These are phyloP conservation scores for Geothlypis trichas DNA, from an alignment of 2,113 vertebrate species.

Conservation along the genomic window DNA sequence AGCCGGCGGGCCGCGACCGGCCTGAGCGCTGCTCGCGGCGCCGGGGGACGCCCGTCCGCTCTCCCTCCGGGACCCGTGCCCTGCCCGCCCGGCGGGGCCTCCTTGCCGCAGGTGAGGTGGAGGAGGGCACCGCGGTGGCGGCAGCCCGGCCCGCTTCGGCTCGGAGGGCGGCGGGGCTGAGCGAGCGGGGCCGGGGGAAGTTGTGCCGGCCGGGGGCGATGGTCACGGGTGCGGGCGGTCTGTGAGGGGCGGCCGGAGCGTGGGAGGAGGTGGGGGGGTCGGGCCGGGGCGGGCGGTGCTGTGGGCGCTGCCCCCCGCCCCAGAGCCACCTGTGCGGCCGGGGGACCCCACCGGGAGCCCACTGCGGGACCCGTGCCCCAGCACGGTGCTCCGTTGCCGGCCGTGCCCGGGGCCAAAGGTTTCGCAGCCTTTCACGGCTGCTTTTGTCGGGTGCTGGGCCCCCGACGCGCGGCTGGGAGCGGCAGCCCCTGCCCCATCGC, in stretches of 20 bases:
- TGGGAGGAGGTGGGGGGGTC: not conserved
- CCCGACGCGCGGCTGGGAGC: not conserved
- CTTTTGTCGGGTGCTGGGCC: not conserved
- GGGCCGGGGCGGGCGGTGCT: not conserved
- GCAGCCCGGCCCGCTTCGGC: too few species aligned
- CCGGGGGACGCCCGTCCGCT: too few species aligned
- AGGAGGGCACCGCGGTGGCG: not conserved
- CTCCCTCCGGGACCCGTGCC: too few species aligned
- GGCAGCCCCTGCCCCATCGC: not conserved
- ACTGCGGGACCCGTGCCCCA: not conserved
- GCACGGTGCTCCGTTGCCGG: not conserved
- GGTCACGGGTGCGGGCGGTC: not conserved
- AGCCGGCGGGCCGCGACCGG: not conserved
- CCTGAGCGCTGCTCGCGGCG: too few species aligned
- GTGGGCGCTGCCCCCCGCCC: not conserved
- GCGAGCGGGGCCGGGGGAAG: not conserved
- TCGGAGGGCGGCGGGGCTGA: not conserved
- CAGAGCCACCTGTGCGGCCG: conserved; percentile 5
- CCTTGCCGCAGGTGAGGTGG: not conserved
- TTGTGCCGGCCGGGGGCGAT: not conserved
- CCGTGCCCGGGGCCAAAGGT: not conserved
- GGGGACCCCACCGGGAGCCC: not conserved
- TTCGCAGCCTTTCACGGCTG: not conserved
- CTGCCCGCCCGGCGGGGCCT: too few species aligned
- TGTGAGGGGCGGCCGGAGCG: not conserved